Conservation (phyloP, 1,140 invertebrate species). For the Lucilia cuprina region DNA sequence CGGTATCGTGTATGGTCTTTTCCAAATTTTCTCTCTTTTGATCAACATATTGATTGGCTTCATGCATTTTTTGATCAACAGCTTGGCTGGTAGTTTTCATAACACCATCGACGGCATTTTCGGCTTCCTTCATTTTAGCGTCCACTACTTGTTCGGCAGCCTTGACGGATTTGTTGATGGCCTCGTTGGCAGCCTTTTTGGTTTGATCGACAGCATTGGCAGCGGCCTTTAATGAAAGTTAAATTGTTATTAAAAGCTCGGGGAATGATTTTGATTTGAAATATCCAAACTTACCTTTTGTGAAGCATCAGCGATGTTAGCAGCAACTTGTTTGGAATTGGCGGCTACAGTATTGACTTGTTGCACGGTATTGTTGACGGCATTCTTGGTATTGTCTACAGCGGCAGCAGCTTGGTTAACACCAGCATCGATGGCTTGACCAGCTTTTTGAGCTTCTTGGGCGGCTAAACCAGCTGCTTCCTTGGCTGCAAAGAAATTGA, state of each 20-base stretch:
- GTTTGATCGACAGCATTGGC: constrained; percentile 60
- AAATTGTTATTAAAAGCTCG: no score
- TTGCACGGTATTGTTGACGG: constrained; percentile 54
- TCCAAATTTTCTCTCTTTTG: constrained; percentile 59
- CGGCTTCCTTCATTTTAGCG: constrained; percentile 58
- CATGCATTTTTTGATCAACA: constrained; percentile 61
- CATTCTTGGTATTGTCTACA: constrained; percentile 55
- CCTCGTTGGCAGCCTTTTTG: constrained; percentile 61
- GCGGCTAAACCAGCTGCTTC: constrained; percentile 56
- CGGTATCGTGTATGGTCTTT: constrained; percentile 56
- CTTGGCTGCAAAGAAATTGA: constrained; percentile 47
- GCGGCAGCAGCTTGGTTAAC: constrained; percentile 52
- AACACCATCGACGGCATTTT: constrained; percentile 55
- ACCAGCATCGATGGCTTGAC: constrained; percentile 53
- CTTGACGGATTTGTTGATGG: constrained; percentile 61
- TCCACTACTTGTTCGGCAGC: constrained; percentile 60
- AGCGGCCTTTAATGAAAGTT: constrained; percentile 49
- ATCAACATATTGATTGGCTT: constrained; percentile 62
- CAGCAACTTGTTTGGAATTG: constrained; percentile 58
- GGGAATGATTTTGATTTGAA: no score
- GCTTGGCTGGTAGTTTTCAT: constrained; percentile 58
- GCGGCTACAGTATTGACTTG: constrained; percentile 51
- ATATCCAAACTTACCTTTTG: constrained; percentile 39
- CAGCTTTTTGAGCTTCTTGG: constrained; percentile 58
- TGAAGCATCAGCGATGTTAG: constrained; percentile 56